These are phyloP conservation scores for Artibeus jamaicensis DNA, from an alignment of 2,797 vertebrate species.

Conservation along the genomic window DNA sequence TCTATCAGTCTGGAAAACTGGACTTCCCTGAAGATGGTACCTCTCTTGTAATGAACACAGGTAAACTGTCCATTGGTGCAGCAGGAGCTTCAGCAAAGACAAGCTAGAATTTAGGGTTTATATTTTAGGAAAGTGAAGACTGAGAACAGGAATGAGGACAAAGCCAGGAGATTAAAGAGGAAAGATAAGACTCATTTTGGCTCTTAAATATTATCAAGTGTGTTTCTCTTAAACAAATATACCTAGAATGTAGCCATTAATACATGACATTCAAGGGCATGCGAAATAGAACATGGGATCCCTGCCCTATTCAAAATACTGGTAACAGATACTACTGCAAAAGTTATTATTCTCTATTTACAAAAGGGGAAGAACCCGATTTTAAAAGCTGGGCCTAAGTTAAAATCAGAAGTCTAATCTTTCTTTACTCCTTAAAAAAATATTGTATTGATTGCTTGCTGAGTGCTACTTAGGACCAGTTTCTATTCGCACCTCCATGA, in stretches of 20 bases:
- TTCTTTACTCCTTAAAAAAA: neutral
- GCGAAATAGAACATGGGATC: neutral
- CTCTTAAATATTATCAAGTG: slow-evolving; percentile 3
- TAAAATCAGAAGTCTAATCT: neutral
- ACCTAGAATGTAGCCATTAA: neutral
- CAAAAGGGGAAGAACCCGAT: neutral
- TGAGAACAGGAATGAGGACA: neutral
- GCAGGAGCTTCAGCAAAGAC: neutral
- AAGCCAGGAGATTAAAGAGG: neutral
- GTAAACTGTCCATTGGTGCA: neutral
- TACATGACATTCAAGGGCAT: neutral
- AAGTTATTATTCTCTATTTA: neutral
- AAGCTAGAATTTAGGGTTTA: neutral
- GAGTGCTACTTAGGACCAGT: neutral
- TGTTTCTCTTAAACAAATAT: neutral
- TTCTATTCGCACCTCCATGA: neutral
- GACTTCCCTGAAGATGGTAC: neutral
- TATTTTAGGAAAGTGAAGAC: neutral
- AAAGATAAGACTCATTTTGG: neutral
- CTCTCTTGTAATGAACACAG: neutral
- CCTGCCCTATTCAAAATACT: neutral
- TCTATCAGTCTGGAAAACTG: neutral
- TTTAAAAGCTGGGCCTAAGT: neutral
- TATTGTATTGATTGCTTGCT: neutral
- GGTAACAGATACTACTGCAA: neutral